phyloP scores from a whole-genome alignment of 1,140 invertebrate species.

The Hylaeus anthracinus region DNA sequence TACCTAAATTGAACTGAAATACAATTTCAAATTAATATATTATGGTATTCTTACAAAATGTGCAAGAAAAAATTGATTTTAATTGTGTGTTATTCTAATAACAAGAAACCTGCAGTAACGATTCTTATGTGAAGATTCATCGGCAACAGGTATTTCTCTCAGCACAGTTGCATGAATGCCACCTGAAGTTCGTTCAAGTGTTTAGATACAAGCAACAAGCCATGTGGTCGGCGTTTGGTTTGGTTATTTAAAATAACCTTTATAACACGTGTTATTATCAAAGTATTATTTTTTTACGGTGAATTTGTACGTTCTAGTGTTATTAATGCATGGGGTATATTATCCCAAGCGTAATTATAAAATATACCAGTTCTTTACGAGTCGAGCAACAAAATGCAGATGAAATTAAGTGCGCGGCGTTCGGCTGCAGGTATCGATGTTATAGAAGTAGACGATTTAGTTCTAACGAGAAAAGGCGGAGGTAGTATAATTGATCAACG shows the following conservation, averaged over 20 bases:
- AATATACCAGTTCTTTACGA: not conserved
- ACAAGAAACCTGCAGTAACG: not conserved
- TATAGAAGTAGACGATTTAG: constrained; percentile 67
- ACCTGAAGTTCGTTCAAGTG: not conserved
- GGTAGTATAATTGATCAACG: constrained; percentile 83
- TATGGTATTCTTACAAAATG: not conserved
- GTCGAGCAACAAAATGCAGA: constrained; percentile 40
- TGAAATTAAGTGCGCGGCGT: constrained; percentile 17
- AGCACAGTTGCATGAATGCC: not conserved
- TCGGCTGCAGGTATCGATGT: constrained; percentile 5
- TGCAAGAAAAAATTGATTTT: no score
- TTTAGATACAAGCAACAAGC: not conserved
- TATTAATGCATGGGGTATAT: constrained; percentile 18
- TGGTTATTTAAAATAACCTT: constrained; percentile 7
- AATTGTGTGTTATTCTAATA: not conserved
- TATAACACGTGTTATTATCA: not conserved
- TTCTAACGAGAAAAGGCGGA: constrained; percentile 80
- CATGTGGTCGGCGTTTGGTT: constrained; percentile 24
- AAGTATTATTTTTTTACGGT: constrained; percentile 1
- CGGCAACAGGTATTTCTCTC: not conserved
- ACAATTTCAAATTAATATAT: not conserved
- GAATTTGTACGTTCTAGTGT: not conserved
- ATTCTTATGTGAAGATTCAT: not conserved
- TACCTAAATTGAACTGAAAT: not conserved
- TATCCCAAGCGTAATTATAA: not conserved